Percentiles rank a stretch among this genome's conserved stretches.
phyloP scores from a whole-genome alignment of 2,113 vertebrate species.

The Alces alces region DNA sequence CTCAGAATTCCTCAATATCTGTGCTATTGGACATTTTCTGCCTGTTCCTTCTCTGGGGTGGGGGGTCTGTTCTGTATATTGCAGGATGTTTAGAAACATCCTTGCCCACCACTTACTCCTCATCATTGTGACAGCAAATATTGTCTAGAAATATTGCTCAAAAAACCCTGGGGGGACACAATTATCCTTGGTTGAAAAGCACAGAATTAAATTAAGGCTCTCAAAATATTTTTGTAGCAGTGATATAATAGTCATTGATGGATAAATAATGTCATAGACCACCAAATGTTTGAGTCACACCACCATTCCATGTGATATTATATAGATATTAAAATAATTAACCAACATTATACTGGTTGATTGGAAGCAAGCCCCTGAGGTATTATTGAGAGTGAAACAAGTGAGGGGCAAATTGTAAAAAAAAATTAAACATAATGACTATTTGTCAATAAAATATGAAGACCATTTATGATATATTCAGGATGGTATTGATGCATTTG shows the following conservation, averaged over 20 bases:
- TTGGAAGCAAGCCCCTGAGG: background rate
- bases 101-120: background rate
- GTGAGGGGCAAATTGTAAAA: background rate
- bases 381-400: background rate
- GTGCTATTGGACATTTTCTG: background rate
- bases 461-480: background rate
- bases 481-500: background rate
- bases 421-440: background rate
- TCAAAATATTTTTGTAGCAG: background rate
- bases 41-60: background rate
- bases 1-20: background rate
- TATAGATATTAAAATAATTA: background rate
- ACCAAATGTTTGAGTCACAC: background rate
- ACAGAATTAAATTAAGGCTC: background rate
- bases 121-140: background rate
- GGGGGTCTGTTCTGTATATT: background rate
- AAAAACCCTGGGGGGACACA: background rate
- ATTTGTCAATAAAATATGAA: background rate
- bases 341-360: background rate
- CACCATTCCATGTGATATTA: background rate
- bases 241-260: background rate
- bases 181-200: background rate
- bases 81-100: background rate
- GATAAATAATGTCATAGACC: background rate
- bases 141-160: background rate